phyloP scores from a whole-genome alignment of 2,888 invertebrate species.

The Chymomyza procnemis region DNA sequence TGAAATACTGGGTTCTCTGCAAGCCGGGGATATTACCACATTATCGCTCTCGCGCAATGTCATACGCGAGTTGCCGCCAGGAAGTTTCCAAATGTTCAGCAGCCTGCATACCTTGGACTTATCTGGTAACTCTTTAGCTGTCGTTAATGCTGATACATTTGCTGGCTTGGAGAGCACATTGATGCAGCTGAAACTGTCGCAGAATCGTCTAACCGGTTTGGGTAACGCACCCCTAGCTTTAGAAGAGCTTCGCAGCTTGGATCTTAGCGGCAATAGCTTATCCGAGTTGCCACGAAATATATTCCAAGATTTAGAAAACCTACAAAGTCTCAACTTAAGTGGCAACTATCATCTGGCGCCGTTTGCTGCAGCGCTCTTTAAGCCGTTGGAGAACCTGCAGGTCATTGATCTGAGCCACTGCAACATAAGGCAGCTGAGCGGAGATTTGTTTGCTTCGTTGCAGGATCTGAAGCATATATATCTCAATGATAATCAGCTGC shows the following conservation, averaged over 20 bases:
- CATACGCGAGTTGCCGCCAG: slow-evolving; percentile 89
- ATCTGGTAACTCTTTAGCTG: slow-evolving; percentile 87
- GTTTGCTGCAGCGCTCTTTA: slow-evolving; percentile 84
- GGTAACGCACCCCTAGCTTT: slow-evolving; percentile 83
- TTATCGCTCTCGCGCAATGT: slow-evolving; percentile 90
- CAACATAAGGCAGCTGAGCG: slow-evolving; percentile 85
- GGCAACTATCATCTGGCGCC: slow-evolving; percentile 84
- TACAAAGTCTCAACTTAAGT: slow-evolving; percentile 87
- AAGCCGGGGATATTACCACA: slow-evolving; percentile 84
- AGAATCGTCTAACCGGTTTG: slow-evolving; percentile 86
- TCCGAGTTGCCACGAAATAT: slow-evolving; percentile 85
- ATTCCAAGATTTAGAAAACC: slow-evolving; percentile 83
- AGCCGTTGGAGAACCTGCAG: slow-evolving; percentile 84
- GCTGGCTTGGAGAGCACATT: slow-evolving; percentile 87
- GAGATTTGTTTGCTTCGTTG: slow-evolving; percentile 85
- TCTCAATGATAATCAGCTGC: slow-evolving; percentile 85
- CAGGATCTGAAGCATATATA: slow-evolving; percentile 84
- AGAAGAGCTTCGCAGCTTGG: slow-evolving; percentile 83
- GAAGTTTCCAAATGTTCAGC: slow-evolving; percentile 88
- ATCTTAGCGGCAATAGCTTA: slow-evolving; percentile 88
- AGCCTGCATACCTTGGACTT: slow-evolving; percentile 85
- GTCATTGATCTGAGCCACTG: slow-evolving; percentile 87
- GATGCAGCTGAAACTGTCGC: slow-evolving; percentile 85
- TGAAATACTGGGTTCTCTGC: slow-evolving; percentile 86
- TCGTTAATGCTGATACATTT: slow-evolving; percentile 86